Evolutionary conservation across 2,113 vertebrate species (phyloP), one percentile per base, ranked within the genome.

Genomic region (Lycocorax pyrrhopterus): DNA sequence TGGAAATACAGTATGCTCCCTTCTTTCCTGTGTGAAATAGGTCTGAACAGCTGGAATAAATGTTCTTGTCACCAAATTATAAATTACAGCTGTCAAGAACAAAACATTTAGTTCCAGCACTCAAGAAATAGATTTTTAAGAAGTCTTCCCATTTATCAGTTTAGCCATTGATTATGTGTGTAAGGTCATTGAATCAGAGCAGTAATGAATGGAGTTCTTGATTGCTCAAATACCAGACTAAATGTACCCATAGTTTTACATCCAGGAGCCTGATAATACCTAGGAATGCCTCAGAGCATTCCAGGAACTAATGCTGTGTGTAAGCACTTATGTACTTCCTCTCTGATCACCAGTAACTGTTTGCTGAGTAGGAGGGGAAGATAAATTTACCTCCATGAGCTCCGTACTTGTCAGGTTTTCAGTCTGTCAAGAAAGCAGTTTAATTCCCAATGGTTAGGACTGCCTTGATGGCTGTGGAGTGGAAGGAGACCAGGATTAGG

Each of bases 121-220:
- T 96, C 94, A 91, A 97, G 92, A 87, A 96, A 97, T 84, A 93
- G 96, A 96, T 97, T 97, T 97, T 97, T 96, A 97, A 97, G 90
- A 92, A 96, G 72, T 56, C 84, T 87, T 95, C 69, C 73, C 96
- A 96, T 97, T 97, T 98, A 96, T 98, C 97, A 96, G 74, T 96
- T 97, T 87, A 92, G 83, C 72, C 96, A 97, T 98, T 97, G 97
- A 98, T 98, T 97, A 95, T 68, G 69, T 94, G 88, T 96, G 90
- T 93, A 96, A 96, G 89, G 93, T 89, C 95, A 92, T 94, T 94
- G 95, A 95, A 91, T 96, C 80, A 66, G 92, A 96, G 84, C 72
- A 68, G 78, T 93, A 94, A 98, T 94, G 74, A 97, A 93, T 92
- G 93, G 66, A 80, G 87, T 58, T 95, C 73, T 60, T 76, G 82